These are phyloP conservation scores for Spisula solida DNA, from an alignment of 2,888 invertebrate species.

Conservation along the genomic window DNA sequence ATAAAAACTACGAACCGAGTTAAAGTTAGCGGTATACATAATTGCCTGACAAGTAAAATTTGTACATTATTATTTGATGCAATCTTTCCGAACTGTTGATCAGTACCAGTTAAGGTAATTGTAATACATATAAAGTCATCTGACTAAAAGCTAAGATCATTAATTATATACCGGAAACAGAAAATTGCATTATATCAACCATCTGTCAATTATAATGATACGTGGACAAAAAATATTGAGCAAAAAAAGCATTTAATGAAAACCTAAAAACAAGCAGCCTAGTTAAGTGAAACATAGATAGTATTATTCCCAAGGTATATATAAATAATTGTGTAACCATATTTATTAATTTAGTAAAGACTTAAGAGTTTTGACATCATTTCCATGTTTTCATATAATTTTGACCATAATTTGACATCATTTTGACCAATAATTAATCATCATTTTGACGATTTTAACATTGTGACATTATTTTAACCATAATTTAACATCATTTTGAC, in stretches of 20 bases:
- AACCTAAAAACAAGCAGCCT: neutral
- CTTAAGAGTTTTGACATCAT: too few species aligned
- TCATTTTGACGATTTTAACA: too few species aligned
- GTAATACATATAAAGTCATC: neutral
- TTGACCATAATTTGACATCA: too few species aligned
- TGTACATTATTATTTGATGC: neutral
- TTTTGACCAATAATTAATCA: too few species aligned
- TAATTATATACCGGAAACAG: conserved; percentile 14
- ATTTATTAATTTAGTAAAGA: too few species aligned
- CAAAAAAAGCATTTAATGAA: neutral
- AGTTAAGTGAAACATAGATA: neutral
- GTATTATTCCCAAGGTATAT: neutral
- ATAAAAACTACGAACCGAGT: neutral
- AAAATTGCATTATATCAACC: neutral
- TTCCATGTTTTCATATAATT: too few species aligned
- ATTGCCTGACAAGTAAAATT: neutral
- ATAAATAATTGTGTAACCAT: neutral
- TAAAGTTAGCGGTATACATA: neutral
- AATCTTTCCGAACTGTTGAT: neutral
- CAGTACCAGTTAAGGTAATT: neutral
- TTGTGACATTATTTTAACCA: too few species aligned
- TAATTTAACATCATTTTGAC: too few species aligned
- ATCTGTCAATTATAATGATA: conserved; percentile 4
- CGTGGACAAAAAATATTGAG: neutral
- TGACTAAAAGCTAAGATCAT: neutral